phyloP scores from a whole-genome alignment of 2,113 vertebrate genomes.

The Rhabdornis inornatus region DNA sequence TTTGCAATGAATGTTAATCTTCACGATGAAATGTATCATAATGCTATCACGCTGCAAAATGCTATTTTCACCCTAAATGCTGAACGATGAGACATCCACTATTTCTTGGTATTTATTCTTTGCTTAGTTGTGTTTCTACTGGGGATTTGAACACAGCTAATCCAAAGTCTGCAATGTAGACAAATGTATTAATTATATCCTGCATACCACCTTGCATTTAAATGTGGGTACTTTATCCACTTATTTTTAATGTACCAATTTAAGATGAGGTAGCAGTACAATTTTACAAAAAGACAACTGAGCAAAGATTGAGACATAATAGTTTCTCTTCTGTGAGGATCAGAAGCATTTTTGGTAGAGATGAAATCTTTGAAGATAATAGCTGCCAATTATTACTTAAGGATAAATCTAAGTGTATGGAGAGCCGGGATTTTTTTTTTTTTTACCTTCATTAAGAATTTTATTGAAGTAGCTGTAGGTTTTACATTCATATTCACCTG shows the following conservation, averaged over 20 bases:
- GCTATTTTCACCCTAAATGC: neutral
- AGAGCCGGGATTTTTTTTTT: neutral
- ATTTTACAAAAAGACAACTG: neutral
- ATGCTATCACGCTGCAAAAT: neutral
- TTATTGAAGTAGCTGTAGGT: neutral
- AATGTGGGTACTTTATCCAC: neutral
- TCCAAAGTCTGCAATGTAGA: neutral
- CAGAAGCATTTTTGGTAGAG: neutral
- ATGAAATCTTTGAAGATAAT: neutral
- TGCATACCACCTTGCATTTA: neutral
- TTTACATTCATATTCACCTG: conserved; percentile 21
- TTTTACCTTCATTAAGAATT: neutral
- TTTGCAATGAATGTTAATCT: neutral
- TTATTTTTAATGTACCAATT: neutral
- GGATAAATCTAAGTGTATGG: neutral
- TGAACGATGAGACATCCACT: neutral
- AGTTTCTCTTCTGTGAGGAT: neutral
- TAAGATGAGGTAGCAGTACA: neutral
- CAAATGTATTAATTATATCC: neutral
- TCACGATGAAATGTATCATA: neutral
- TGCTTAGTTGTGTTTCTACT: neutral
- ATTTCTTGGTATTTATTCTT: neutral
- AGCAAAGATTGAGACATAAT: neutral
- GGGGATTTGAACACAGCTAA: neutral
- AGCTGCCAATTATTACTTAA: neutral